Base-by-base conservation (phyloP, 2,888 invertebrate species). In the Leptinotarsa haldemani region DNA sequence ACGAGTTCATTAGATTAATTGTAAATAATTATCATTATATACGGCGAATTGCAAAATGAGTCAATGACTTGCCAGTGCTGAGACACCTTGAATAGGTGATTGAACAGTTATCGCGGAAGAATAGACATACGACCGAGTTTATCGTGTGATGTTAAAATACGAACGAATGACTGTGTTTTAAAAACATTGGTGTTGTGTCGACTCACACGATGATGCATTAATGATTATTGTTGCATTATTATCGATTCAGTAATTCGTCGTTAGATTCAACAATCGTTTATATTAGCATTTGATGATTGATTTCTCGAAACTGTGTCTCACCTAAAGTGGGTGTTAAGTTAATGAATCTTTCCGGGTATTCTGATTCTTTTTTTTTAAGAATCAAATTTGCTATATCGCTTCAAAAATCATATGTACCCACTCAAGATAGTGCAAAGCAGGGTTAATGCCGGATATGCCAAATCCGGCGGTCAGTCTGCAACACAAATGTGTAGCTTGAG, bases 31-130 rank as follows among this genome's bases (percentile, higher is more conserved):
- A 65, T 53, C 30, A 53, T 30, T 46, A 30, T 66, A 15, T 74
- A 71, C 71, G 46, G 65, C 68, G 70, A 74, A 71, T 74, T 74
- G 65, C 67, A 71, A 74, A 74, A 68, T 73, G 70, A 75, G 75
- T 75, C 75, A 75, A 73, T 75, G 75, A 75, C 75, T 75, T 52
- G 70, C 50, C 65, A 56, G 18, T 46, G 48, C 65, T 64, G 70
- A 73, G 71, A 75, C 73, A 71, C 75, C 72, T 76, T 74, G 74
- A 74, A 76, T 70, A 69, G 56, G 64, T 53, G 58, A 73, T 74
- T 65, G 69, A 74, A 76, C 74, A 66, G 72, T 70, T 76, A 61
- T 30, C 48, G 47, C 61, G 61, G 61, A 30, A 61, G 61, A 61
- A 30, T 40, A 40, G 30, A 61, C 61, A 61, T 22, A 22, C 9